Conservation (phyloP, 2,113 vertebrate species). For the Nematolebias whitei region DNA sequence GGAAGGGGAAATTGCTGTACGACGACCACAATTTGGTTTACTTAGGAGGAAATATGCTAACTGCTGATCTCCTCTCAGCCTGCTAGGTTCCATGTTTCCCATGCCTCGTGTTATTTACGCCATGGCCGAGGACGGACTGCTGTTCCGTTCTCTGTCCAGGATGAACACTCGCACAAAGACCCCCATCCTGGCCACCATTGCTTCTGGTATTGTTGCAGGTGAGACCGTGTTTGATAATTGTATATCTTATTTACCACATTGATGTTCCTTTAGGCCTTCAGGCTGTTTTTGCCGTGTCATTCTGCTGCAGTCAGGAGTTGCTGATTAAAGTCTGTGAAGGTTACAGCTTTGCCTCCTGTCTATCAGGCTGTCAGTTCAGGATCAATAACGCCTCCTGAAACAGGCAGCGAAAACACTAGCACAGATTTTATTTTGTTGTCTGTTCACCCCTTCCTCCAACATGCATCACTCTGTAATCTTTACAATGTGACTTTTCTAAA, state of each 20-base stretch:
- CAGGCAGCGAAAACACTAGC: not conserved
- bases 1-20: not conserved
- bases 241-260: not conserved
- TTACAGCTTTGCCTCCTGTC: conserved; percentile 1
- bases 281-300: conserved; percentile 2
- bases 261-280: not conserved
- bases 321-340: conserved; percentile 3
- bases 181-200: conserved; percentile 87
- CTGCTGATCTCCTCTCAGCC: conserved; percentile 67
- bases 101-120: conserved; percentile 97
- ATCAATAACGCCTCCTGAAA: conserved; percentile 11
- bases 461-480: too few species aligned
- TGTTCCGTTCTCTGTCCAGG: conserved; percentile 85
- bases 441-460: too few species aligned
- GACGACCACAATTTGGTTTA: not conserved
- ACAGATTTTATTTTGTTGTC: not conserved
- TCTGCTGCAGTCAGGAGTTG: not conserved
- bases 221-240: conserved; percentile 14
- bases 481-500: conserved; percentile 1
- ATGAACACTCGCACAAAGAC: conserved; percentile 87
- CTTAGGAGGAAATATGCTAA: not conserved
- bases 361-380: not conserved
- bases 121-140: conserved; percentile 94
- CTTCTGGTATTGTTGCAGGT: conserved; percentile 90
- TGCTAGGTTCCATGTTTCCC: conserved; percentile 96